These are phyloP conservation scores for Oncorhynchus mykiss DNA, from an alignment of 2,113 vertebrate species.

Conservation along the genomic window DNA sequence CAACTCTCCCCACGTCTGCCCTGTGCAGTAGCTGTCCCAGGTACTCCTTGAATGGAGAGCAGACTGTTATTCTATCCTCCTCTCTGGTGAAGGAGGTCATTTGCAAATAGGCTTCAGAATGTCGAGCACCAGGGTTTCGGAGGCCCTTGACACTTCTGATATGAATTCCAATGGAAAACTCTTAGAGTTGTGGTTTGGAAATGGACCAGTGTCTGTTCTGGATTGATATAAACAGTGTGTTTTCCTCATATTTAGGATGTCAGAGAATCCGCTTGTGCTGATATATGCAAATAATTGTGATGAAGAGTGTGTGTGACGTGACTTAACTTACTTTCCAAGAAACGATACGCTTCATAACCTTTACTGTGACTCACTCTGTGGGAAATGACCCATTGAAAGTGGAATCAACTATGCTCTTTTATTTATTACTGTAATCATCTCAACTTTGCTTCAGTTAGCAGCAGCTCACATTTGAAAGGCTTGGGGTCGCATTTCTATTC, in stretches of 20 bases:
- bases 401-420: conserved; percentile 9
- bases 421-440: conserved; percentile 18
- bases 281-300: neutral
- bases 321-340: conserved; percentile 3
- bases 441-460: conserved; percentile 33
- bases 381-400: neutral
- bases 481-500: neutral
- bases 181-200: conserved; percentile 54
- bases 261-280: conserved; percentile 21
- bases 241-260: conserved; percentile 8
- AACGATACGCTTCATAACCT: neutral
- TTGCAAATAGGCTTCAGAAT: conserved; percentile 58
- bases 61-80: conserved; percentile 59
- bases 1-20: conserved; percentile 18
- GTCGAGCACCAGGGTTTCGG: conserved; percentile 12
- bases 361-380: neutral
- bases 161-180: conserved; percentile 53
- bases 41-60: conserved; percentile 43
- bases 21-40: conserved; percentile 57
- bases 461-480: conserved; percentile 12
- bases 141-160: conserved; percentile 48
- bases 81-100: conserved; percentile 49
- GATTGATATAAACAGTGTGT: conserved; percentile 40
- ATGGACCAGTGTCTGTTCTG: conserved; percentile 33
- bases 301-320: conserved; percentile 8